Conservation (phyloP, 1,140 invertebrate genomes). For the Drosophila tristis region DNA sequence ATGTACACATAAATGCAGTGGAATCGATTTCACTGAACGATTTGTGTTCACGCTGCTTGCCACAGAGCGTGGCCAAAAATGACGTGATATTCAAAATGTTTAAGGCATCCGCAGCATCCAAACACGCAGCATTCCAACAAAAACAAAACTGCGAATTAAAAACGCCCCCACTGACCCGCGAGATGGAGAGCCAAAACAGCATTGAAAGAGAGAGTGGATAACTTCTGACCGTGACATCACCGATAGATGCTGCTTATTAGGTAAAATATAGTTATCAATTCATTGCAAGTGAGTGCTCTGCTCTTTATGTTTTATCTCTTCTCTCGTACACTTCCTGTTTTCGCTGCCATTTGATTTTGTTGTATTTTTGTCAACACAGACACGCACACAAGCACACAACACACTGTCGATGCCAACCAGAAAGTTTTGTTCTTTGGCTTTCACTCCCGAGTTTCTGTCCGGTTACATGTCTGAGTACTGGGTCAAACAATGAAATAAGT, state of each 20-base stretch:
- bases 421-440: conserved; percentile 56
- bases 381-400: conserved; percentile 36
- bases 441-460: conserved; percentile 37
- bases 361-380: conserved; percentile 79
- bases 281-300: conserved; percentile 9
- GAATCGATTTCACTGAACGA: conserved; percentile 61
- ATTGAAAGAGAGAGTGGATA: not conserved
- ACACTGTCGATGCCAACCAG: not conserved
- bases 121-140: conserved; percentile 8
- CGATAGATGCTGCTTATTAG: conserved; percentile 1
- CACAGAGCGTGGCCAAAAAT: conserved; percentile 52
- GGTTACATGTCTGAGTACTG: not conserved
- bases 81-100: conserved; percentile 69
- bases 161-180: conserved; percentile 52
- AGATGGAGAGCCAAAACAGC: not conserved
- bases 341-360: conserved; percentile 58
- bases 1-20: conserved; percentile 27
- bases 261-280: conserved; percentile 13
- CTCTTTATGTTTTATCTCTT: conserved; percentile 52
- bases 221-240: conserved; percentile 10
- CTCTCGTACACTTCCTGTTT: conserved; percentile 66
- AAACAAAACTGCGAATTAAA: conserved; percentile 40
- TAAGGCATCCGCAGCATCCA: conserved; percentile 42
- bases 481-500: not conserved
- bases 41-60: conserved; percentile 12